These are phyloP conservation scores for Stegostoma tigrinum DNA, from an alignment of 2,113 vertebrate genomes.

Conservation along the genomic window DNA sequence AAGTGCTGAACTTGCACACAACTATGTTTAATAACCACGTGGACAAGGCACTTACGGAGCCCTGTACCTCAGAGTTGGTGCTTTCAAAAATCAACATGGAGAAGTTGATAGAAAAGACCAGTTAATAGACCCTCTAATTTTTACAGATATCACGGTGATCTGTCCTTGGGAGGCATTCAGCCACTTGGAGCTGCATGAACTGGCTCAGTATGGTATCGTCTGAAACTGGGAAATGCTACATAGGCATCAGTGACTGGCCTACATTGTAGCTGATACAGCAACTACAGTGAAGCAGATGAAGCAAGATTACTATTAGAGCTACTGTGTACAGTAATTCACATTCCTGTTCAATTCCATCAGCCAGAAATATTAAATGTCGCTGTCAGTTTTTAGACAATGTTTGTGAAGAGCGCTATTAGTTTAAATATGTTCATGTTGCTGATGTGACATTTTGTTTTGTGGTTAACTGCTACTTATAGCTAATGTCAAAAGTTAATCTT, in stretches of 20 bases:
- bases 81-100: constrained; percentile 35
- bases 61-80: constrained; percentile 8
- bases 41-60: not conserved
- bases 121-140: constrained; percentile 41
- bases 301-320: not conserved
- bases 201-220: constrained; percentile 70
- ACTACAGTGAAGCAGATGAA: not conserved
- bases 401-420: not conserved
- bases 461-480: not conserved
- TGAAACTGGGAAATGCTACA: constrained; percentile 46
- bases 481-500: not conserved
- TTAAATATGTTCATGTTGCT: not conserved
- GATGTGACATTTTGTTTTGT: not conserved
- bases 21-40: not conserved
- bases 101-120: constrained; percentile 34
- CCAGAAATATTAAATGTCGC: not conserved
- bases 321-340: not conserved
- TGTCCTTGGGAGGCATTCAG: constrained; percentile 74
- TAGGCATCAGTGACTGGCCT: constrained; percentile 42
- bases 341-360: not conserved
- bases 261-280: constrained; percentile 43
- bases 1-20: not conserved
- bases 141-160: constrained; percentile 67
- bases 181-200: constrained; percentile 64
- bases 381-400: not conserved